Evolutionary conservation across 2,113 vertebrate species (phyloP).

Genomic region (Tragulus kanchil): DNA sequence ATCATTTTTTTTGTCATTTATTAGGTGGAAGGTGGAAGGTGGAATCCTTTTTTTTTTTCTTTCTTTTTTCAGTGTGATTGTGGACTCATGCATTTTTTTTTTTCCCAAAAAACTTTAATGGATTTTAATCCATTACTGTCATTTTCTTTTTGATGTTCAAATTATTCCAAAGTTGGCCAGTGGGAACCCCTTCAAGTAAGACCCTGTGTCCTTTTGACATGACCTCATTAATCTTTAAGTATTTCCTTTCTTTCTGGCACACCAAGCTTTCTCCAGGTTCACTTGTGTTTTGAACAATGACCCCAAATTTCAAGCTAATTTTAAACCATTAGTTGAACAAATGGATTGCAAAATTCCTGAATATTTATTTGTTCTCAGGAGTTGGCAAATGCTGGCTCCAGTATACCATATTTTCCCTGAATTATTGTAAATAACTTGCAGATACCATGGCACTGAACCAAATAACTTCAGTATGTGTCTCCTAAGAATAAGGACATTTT

Average conservation of each 20-base stretch:
- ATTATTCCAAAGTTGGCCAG: conserved; percentile 26
- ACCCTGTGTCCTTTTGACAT: conserved; percentile 56
- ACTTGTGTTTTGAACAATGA: background rate
- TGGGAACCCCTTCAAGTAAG: conserved; percentile 38
- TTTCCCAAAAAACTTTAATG: background rate
- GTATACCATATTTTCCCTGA: background rate
- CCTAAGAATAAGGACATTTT: conserved; percentile 31
- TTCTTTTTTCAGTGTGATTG: background rate
- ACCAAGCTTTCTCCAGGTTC: background rate
- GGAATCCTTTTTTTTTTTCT: background rate
- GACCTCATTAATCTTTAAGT: conserved; percentile 67
- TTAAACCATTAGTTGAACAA: background rate
- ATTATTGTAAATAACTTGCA: conserved; percentile 60
- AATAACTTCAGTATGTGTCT: conserved; percentile 39
- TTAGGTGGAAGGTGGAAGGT: background rate
- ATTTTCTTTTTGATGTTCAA: conserved; percentile 66
- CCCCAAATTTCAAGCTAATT: conserved; percentile 18
- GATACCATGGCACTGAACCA: conserved; percentile 4
- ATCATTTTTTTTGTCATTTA: background rate
- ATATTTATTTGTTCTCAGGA: conserved; percentile 27
- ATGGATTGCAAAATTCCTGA: conserved; percentile 24
- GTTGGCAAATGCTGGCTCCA: background rate
- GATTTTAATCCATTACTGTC: conserved; percentile 69
- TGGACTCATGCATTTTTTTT: background rate
- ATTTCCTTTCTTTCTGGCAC: conserved; percentile 54